phyloP scores from a whole-genome alignment of 1,140 invertebrate genomes.

The Melanaphis sacchari region DNA sequence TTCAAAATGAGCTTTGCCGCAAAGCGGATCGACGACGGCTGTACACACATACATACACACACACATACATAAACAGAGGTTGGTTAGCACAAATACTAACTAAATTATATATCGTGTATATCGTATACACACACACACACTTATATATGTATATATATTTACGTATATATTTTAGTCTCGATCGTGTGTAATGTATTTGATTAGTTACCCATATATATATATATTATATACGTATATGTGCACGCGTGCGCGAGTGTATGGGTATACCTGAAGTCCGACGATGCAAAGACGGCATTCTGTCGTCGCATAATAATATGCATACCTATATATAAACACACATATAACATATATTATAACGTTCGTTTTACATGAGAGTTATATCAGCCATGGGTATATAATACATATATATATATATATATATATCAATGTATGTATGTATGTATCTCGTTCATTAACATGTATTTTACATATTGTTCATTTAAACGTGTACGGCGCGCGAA shows the following conservation, averaged over 20 bases:
- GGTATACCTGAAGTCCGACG: not conserved
- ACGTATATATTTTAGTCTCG: not conserved
- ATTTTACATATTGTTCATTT: slow-evolving; percentile 16
- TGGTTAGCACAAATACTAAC: slow-evolving; percentile 12
- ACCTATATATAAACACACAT: not conserved
- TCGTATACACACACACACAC: too few relatives aligned
- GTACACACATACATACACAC: not conserved
- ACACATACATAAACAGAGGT: not conserved
- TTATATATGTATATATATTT: not conserved
- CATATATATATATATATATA: not conserved
- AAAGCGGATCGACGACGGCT: not conserved
- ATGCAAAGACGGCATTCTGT: not conserved
- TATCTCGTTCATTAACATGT: not conserved
- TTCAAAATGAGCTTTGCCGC: slow-evolving; percentile 5
- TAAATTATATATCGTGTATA: not conserved
- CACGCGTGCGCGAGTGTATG: not conserved
- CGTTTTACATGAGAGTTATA: not conserved
- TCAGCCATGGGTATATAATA: too few relatives aligned
- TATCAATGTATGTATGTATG: not conserved
- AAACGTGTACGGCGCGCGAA: not conserved
- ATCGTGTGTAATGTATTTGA: not conserved
- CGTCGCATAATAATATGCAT: not conserved
- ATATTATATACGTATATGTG: not conserved
- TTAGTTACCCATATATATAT: not conserved
- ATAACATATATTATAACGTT: not conserved